Conservation (phyloP, 2,797 vertebrate genomes). For the Mycteria americana region DNA sequence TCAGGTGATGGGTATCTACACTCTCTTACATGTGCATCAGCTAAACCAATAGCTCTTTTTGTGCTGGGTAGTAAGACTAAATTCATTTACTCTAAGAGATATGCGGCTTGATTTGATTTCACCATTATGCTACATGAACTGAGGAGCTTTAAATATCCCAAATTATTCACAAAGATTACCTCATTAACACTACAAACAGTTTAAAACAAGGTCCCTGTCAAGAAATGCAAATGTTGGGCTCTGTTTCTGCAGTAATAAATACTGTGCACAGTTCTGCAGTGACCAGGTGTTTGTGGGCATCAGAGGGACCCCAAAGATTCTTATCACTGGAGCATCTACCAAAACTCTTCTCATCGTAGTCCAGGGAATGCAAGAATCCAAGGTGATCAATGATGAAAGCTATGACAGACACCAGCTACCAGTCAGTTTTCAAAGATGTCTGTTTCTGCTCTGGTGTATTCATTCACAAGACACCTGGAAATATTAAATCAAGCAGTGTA, state of each 20-base stretch:
- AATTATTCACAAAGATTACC: constrained; percentile 47
- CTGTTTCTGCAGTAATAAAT: background rate
- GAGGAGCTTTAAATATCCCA: constrained; percentile 51
- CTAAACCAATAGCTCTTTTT: background rate
- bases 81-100: constrained; percentile 16
- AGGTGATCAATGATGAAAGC: background rate
- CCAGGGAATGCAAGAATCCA: background rate
- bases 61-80: background rate
- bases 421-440: background rate
- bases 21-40: background rate
- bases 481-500: background rate
- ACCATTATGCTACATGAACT: background rate
- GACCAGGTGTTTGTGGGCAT: background rate
- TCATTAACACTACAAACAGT: constrained; percentile 16
- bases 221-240: constrained; percentile 7
- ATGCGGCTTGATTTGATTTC: constrained; percentile 38
- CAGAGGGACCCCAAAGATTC: background rate
- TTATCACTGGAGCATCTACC: background rate
- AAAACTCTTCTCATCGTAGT: background rate
- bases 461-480: background rate
- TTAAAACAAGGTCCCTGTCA: background rate
- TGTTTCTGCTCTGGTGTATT: background rate
- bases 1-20: background rate
- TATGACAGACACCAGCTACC: background rate
- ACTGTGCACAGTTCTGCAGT: background rate